Base-by-base conservation (phyloP, 2,113 vertebrate genomes). In the Chelonoidis abingdonii region DNA sequence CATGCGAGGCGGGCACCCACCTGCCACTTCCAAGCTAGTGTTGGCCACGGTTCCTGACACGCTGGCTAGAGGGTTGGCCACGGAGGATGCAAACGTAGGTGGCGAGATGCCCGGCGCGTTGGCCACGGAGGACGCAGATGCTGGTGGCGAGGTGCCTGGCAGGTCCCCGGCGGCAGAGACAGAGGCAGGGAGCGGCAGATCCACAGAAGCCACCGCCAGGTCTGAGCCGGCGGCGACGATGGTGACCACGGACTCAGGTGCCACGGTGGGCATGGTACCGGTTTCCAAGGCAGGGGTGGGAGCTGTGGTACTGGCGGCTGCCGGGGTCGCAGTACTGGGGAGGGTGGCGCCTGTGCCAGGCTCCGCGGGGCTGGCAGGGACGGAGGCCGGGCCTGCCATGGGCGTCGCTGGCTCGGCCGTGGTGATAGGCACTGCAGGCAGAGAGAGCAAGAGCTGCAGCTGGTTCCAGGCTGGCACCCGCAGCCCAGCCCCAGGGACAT, bases 391-490 rank as follows among this genome's bases (percentile, higher is more conserved):
- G 65, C 35, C 35, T 22, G 19, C n/a, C 0, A 78, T 49, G 81
- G 94, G 69, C n/a, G 72, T 89, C 1, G 0, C 94, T 2, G 94
- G 57, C 2, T 49, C n/a, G 5, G 65, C 0, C 1, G 92, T 89
- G 83, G 86, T 80, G 9, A 97, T 94, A 41, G 98, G 97, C 7
- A 69, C 95, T 38, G 84, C 0, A 3, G 78, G 79, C 14, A 95
- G 91, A 97, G 44, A 81, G n/a, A 75, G 0, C 97, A 92, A 12
- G 97, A 80, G 72, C 93, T 87, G 54, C 53, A 49, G 65, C 90
- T 24, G 89, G 59, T 8, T 21, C 69, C 27, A 53, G 47, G 38
- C 91, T 96, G 53, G 96, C 93, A 97, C 87, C 94, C 94, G 47
- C 98, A 98, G 84, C 24, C 35, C 38, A 12, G 21, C 22, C 38